phyloP scores from a whole-genome alignment of 2,888 invertebrate species.

The Drosophila macrospina region DNA sequence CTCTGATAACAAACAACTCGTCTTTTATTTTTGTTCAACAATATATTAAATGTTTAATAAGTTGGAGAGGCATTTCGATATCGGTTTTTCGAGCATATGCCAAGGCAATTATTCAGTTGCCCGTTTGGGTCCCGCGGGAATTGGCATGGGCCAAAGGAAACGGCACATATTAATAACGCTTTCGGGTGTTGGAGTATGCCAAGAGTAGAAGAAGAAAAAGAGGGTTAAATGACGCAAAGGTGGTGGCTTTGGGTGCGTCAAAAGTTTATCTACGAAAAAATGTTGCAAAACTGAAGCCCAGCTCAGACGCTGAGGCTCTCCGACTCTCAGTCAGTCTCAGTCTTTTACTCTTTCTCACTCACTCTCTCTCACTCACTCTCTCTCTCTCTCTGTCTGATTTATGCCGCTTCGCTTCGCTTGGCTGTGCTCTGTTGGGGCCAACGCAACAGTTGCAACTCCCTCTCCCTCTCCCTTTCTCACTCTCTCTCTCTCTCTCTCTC shows the following conservation, averaged over 20 bases:
- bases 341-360: background rate
- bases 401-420: constrained; percentile 64
- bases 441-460: constrained; percentile 74
- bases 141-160: constrained; percentile 56
- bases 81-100: constrained; percentile 55
- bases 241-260: constrained; percentile 63
- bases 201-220: no score
- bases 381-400: constrained; percentile 59
- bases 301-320: constrained; percentile 3
- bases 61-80: constrained; percentile 14
- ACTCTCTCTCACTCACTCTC: background rate
- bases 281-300: constrained; percentile 51
- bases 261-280: constrained; percentile 76
- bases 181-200: constrained; percentile 17
- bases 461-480: constrained; percentile 2
- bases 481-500: constrained; percentile 29
- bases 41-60: constrained; percentile 5
- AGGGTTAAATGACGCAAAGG: constrained; percentile 74
- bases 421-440: constrained; percentile 33
- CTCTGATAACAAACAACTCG: constrained; percentile 9
- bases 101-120: constrained; percentile 68
- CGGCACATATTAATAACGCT: constrained; percentile 75
- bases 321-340: no score
- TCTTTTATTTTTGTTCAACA: background rate
- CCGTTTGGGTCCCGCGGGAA: constrained; percentile 45